These are phyloP conservation scores for Etheostoma perlongum DNA, from an alignment of 2,797 vertebrate genomes.

Conservation along the genomic window DNA sequence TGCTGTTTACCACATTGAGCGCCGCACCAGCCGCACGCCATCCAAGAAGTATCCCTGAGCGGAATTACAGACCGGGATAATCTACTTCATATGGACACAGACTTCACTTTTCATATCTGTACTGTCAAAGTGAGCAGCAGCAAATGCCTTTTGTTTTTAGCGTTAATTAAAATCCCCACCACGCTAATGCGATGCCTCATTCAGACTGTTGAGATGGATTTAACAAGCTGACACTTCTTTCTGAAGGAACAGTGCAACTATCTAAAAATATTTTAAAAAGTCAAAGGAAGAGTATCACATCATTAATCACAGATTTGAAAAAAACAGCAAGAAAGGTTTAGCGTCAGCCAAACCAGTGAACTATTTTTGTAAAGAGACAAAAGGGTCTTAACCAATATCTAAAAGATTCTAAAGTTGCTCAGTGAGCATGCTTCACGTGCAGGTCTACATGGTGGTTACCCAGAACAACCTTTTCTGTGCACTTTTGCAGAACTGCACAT, in stretches of 20 bases:
- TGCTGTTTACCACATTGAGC: conserved; percentile 47
- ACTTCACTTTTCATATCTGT: conserved; percentile 66
- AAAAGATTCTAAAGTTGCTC: not conserved
- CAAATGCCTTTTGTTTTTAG: conserved; percentile 67
- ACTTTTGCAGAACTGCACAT: too few relatives aligned
- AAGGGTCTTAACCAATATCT: not conserved
- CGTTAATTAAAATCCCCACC: conserved; percentile 60
- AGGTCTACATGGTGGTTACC: not conserved
- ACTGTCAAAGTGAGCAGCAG: conserved; percentile 67
- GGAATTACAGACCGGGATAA: conserved; percentile 45
- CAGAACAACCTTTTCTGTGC: too few relatives aligned
- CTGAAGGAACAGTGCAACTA: not conserved
- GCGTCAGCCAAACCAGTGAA: rapidly evolving
- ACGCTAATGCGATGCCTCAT: conserved; percentile 61
- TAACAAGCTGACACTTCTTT: conserved; percentile 22
- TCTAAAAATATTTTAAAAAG: too few relatives aligned
- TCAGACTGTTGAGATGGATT: conserved; percentile 62
- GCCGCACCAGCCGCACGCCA: conserved; percentile 59
- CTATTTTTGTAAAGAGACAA: not conserved
- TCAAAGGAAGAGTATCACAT: not conserved
- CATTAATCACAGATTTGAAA: not conserved
- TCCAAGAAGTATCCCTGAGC: conserved; percentile 62
- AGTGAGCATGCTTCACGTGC: not conserved
- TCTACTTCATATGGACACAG: conserved; percentile 52
- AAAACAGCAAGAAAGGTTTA: not conserved